phyloP scores from a whole-genome alignment of 2,797 vertebrate genomes.

The Alca torda region DNA sequence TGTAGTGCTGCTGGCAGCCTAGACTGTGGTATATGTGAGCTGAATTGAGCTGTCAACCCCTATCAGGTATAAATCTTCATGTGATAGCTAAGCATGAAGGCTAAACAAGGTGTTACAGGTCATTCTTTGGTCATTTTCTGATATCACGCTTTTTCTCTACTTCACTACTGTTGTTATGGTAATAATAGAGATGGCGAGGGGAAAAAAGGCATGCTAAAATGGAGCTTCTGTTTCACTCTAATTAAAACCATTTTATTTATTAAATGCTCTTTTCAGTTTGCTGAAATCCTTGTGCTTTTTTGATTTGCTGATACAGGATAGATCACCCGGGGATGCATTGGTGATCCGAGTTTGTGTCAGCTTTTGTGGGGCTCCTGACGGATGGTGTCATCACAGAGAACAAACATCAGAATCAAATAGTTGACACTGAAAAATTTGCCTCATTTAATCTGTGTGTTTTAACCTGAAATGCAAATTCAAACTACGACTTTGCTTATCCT shows the following conservation, averaged over 20 bases:
- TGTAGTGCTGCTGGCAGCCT: neutral
- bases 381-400: neutral
- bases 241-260: neutral
- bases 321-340: fast-evolving
- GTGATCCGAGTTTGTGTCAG: neutral
- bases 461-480: neutral
- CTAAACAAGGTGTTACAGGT: neutral
- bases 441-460: neutral
- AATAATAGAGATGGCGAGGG: neutral
- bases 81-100: neutral
- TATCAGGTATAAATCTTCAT: neutral
- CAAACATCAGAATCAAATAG: neutral
- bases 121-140: neutral
- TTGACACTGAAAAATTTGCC: neutral
- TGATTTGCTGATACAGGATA: neutral
- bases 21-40: neutral
- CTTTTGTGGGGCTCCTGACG: neutral
- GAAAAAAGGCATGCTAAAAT: neutral
- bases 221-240: neutral
- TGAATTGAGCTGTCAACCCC: neutral
- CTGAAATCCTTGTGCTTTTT: neutral
- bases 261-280: neutral
- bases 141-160: neutral
- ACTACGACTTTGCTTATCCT: neutral
- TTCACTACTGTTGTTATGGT: neutral